Evolutionary conservation across 2,113 vertebrate species (phyloP), one percentile per base, ranked within the genome.

Genomic region (Panthera leo): DNA sequence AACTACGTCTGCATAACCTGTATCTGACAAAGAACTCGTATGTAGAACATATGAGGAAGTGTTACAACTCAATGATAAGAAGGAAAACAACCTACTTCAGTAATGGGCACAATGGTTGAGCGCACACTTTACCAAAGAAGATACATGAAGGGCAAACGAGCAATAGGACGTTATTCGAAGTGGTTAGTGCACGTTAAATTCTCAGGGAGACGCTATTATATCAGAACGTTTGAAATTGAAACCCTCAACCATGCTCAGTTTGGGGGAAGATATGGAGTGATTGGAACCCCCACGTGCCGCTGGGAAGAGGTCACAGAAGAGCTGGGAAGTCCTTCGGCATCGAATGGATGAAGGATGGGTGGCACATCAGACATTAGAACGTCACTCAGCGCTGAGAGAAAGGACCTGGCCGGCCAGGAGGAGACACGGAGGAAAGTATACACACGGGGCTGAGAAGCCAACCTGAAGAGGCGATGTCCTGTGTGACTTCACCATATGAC

Each of bases 281-380:
- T 25, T 8, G 42, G 14, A 6, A 76, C 25, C 39, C 23, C 23
- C 36, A 0, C 25, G 4, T 14, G 39, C 39, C 5, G 0, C 13
- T 7, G 39, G 13, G 25, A 23, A 14, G 23, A 27, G 25, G 0
- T 36, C 71, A 25, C 36, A 42, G 25, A 75, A 75, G 21, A 14
- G 71, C 71, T 6, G 36, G 68, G 12, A 27, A 14, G 23, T 25
- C 71, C 73, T 27, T 27, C 25, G 8, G 7, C 25, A 29, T 45
- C 45, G 45, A 45, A 45, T 45, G 8, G 45, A 25, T 5, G 11
- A 4, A 36, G 19, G 11, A 3, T 27, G 5, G 5, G 71, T 0
- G 3, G 23, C 19, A 7, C 73, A 13, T 8, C 39, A 15, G 39
- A 75, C 5, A 11, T 27, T 5, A 25, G 12, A 45, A 7, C 3